Evolutionary conservation across 2,888 invertebrate species (phyloP), one percentile per base, ranked within the genome.

Genomic region (Polyommatus icarus): DNA sequence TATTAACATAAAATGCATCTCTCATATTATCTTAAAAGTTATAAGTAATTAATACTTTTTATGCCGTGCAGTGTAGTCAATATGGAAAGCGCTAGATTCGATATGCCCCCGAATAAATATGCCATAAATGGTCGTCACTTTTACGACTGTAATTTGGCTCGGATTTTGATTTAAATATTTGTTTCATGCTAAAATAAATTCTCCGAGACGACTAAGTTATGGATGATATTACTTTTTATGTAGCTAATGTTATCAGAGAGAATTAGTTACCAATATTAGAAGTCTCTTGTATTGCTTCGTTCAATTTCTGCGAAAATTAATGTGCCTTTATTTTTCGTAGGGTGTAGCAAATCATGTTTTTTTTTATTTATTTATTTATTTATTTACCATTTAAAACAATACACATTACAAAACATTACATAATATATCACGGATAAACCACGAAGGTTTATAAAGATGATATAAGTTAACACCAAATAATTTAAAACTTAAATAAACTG

Each of bases 61-160:
- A 82, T 89, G 90, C 87, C 84, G 84, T 82, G 84, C 82, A 89
- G 85, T 93, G 87, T 89, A 91, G 82, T 81, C 81, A 83, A 86
- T 87, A 87, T 84, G 87, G 87, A 88, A 87, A 89, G 86, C 87
- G 87, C 84, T 88, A 84, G 87, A 90, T 93, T 92, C 89, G 93
- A 92, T 93, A 92, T 92, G 93, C 92, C 87, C 86, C 87, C 88
- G 87, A 91, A 93, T 92, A 92, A 91, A n/a, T n/a, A n/a, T 89
- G 89, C 89, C 89, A 91, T 93, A 92, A 92, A 92, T 90, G 92
- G 87, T 89, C 86, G 89, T 89, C 90, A 90, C 87, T 91, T 94
- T 93, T 93, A 94, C 91, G 89, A 88, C 90, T 89, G 90, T 89
- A 91, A 93, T 93, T 93, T 90, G 86, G 88, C 86, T 87, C 84